Base-by-base conservation (phyloP, 2,888 invertebrate species). In the Erebia palarica region DNA sequence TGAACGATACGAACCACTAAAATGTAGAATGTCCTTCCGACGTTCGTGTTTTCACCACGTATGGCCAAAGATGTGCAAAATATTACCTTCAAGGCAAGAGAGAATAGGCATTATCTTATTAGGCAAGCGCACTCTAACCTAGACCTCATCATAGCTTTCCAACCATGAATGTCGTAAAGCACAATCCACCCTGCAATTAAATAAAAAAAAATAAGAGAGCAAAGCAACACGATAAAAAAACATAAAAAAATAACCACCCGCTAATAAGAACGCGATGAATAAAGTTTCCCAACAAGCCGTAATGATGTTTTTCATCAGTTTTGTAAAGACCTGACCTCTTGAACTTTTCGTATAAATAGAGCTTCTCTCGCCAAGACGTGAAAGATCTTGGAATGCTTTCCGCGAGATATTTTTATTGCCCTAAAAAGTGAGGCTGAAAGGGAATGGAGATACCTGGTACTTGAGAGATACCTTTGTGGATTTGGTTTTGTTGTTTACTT, bases 181-280 rank as follows among this genome's bases (percentile, higher is more conserved):
- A 36, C 7, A 36, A 7, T 36, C 36, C 1, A 7, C 5, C 36
- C 7, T 36, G 36, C 7, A 47, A 47, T 47, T 11, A 47, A 47
- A 11, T 51, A 14, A n/a, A n/a, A n/a, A n/a, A 7, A n/a, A 14
- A n/a, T n/a, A 8, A 1, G n/a, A n/a, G n/a, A 5, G n/a, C 1
- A 53, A 9, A 55, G 18, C 18, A 55, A 55, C 55, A 55, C 10
- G 18, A 18, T 55, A 18, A 55, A 55, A 55, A 16, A 55, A 55
- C 44, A 65, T 72, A 36, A 36, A 36, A 27, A 36, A 36, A 36
- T 36, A 36, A 59, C 53, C 55, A 70, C 18, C 63, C 57, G 68
- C 47, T 73, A 70, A 70, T 73, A 67, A 68, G 68, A 59, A 65
- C 53, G 65, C 63, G 70, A 70, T 70, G 70, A 70, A 73, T 73